phyloP scores from a whole-genome alignment of 2,113 vertebrate genomes.

The Charina bottae region DNA sequence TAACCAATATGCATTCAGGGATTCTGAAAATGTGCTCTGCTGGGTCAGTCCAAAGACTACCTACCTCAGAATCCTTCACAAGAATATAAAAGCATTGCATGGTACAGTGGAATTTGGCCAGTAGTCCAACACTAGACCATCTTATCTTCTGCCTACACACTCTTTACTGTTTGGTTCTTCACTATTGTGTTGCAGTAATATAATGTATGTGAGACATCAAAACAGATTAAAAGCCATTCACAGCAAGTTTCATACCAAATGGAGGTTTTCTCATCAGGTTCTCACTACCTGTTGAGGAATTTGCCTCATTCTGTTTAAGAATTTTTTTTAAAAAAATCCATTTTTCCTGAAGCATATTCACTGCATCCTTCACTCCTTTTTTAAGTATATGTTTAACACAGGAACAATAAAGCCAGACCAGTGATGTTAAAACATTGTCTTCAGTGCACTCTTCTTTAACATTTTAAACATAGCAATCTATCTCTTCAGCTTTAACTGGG shows the following conservation, averaged over 20 bases:
- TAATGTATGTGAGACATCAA: background rate
- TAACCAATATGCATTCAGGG: background rate
- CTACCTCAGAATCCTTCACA: background rate
- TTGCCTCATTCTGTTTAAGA: background rate
- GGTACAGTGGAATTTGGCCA: background rate
- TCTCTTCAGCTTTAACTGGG: background rate
- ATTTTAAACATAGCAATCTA: background rate
- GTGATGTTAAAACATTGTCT: background rate
- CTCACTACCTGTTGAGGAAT: background rate
- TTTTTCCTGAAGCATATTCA: background rate
- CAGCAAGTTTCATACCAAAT: background rate
- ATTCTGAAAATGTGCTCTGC: background rate
- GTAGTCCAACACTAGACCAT: no score
- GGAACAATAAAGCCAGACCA: no score
- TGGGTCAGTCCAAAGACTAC: background rate
- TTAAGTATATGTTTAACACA: background rate
- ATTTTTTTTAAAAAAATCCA: background rate
- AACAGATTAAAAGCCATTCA: background rate
- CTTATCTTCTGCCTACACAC: background rate
- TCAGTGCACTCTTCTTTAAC: background rate
- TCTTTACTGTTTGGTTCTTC: background rate
- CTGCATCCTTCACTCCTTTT: background rate
- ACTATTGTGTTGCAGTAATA: background rate
- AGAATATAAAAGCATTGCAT: background rate
- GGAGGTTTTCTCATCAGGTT: background rate